Evolutionary conservation across 2,888 invertebrate species (phyloP), one percentile per base, ranked within the genome.

Genomic region (Apantesis nais): DNA sequence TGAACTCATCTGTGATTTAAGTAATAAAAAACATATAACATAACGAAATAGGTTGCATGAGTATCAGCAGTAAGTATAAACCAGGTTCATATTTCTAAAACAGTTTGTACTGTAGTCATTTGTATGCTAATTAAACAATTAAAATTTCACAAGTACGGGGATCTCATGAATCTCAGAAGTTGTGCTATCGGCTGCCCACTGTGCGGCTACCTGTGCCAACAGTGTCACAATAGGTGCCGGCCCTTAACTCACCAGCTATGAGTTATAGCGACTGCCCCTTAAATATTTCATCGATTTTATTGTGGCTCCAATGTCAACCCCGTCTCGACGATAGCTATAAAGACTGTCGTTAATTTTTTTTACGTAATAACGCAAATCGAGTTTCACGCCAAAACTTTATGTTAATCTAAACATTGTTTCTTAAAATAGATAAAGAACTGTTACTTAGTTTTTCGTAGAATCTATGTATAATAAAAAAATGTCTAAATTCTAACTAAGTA

Each of bases 231-330:
- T 88, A 89, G 89, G 79, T 78, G 76, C 80, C 83, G 78, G 79
- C 84, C 85, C 87, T 86, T 85, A 86, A 86, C 83, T 86, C 81
- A 79, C 83, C 87, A 83, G 79, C 90, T 90, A 90, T 93, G 93
- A 93, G 86, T 93, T 92, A 93, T 90, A 84, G 84, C 81, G 78
- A 84, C 88, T 88, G 89, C 88, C 92, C 92, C 90, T 89, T 88
- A 89, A 91, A 95, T 95, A 94, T 93, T 93, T 95, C 94, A 95
- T 94, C 92, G 93, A 94, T 94, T 95, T 95, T 95, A 95, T 95
- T 94, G 89, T 92, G 94, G 94, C 95, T 93, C 95, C 94, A 85
- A 91, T 94, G 95, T 94, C 94, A 94, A 92, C 92, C 89, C 85
- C 86, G 94, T 94, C 94, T 92, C 92, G 93, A 86, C 92, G 88